Percentiles rank a stretch among this genome's conserved stretches.
These are phyloP conservation scores for Eptatretus burgeri DNA, from an alignment of 2,113 vertebrate genomes.

Conservation along the genomic window DNA sequence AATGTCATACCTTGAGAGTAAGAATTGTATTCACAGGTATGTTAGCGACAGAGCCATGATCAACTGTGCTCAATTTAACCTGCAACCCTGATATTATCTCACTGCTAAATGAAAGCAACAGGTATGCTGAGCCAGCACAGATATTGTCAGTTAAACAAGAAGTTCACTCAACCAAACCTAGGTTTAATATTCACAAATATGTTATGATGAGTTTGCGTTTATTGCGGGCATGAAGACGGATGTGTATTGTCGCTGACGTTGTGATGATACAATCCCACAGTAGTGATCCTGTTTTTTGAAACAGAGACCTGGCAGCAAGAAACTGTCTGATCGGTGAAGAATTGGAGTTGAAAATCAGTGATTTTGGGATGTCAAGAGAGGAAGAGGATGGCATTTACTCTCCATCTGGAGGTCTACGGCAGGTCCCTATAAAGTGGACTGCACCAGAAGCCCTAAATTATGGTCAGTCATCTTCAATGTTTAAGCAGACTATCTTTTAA, in stretches of 20 bases:
- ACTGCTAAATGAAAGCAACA: too few species aligned
- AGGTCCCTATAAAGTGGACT: conserved; percentile 86
- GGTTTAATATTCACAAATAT: too few species aligned
- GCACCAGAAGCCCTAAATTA: conserved; percentile 76
- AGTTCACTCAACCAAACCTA: too few species aligned
- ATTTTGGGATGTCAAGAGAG: conserved; percentile 90
- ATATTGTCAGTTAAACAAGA: too few species aligned
- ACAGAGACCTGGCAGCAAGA: conserved; percentile 63
- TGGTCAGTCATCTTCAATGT: conserved; percentile 17
- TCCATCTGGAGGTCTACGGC: conserved; percentile 41
- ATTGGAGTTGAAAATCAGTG: conserved; percentile 67
- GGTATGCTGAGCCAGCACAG: too few species aligned
- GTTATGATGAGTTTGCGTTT: too few species aligned
- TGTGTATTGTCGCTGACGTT: too few species aligned
- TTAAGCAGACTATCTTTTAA: too few species aligned
- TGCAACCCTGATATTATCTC: too few species aligned
- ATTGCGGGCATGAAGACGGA: too few species aligned
- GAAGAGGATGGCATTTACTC: conserved; percentile 58
- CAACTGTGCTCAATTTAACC: too few species aligned
- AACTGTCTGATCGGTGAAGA: conserved; percentile 69
- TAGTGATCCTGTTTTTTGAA: neutral
- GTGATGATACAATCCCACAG: too few species aligned
- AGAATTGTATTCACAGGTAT: conserved; percentile 81
- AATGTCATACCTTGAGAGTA: conserved; percentile 77
- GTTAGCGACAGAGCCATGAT: neutral